A percentile compares a stretch with the other conserved stretches of the same genome.
phyloP scores from a whole-genome alignment of 2,888 invertebrate species.

The Drosophila antonietae region DNA sequence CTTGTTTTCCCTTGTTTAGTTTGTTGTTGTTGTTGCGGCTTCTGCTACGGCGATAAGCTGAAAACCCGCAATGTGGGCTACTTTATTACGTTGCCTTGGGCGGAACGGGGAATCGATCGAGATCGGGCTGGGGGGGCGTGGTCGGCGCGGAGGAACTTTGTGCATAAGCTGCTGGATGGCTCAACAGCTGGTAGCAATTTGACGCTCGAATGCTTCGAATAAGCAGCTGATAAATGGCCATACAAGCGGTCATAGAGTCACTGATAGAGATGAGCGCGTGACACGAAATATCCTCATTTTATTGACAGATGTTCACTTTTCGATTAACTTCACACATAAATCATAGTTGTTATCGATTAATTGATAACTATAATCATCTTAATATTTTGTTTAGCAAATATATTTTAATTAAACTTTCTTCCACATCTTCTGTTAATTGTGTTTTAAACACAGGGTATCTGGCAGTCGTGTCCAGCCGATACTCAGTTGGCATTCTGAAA shows the following conservation, averaged over 20 bases:
- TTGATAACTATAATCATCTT: neutral
- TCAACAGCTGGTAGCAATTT: conserved; percentile 65
- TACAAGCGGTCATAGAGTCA: neutral
- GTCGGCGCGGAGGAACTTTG: neutral
- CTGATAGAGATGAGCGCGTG: neutral
- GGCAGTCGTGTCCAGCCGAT: conserved; percentile 4
- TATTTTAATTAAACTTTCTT: neutral
- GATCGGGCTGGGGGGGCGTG: neutral
- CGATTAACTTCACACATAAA: no score
- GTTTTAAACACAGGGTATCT: neutral
- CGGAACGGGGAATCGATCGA: neutral
- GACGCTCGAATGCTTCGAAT: conserved; percentile 65
- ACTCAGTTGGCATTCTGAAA: neutral
- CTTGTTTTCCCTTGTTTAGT: conserved; percentile 15
- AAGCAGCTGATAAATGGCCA: conserved; percentile 27
- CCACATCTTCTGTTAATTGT: neutral
- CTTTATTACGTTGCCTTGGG: conserved; percentile 52
- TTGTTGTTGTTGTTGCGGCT: conserved; percentile 21
- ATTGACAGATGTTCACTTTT: neutral
- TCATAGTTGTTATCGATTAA: neutral
- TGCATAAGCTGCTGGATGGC: conserved; percentile 9
- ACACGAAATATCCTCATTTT: neutral
- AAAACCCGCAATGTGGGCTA: conserved; percentile 71
- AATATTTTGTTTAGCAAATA: neutral
- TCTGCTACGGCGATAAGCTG: conserved; percentile 59